Evolutionary conservation across 2,797 vertebrate genomes (phyloP).

Genomic region (Aeoliscus strigatus): DNA sequence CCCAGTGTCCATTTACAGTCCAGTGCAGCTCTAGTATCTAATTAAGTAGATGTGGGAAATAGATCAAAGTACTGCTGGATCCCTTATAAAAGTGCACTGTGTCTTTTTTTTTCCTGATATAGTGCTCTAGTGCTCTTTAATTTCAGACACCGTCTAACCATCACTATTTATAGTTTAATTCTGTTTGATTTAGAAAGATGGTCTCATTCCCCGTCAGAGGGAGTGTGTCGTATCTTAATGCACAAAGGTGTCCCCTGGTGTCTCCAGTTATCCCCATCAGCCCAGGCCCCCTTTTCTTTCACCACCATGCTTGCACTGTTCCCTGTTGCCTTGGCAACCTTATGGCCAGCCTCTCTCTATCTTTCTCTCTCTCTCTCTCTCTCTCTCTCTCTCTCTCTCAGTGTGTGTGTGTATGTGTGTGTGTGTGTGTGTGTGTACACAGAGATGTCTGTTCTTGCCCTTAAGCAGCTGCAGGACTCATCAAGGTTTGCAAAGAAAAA

Average conservation of each 20-base stretch:
- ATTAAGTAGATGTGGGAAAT: constrained; percentile 20
- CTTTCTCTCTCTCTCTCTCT: constrained; percentile 11
- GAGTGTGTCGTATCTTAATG: constrained; percentile 52
- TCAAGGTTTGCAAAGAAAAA: constrained; percentile 50
- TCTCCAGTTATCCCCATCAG: constrained; percentile 60
- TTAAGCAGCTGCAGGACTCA: constrained; percentile 61
- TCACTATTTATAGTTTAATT: constrained; percentile 43
- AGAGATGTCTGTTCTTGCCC: constrained; percentile 63
- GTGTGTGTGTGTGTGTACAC: no score
- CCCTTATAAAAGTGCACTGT: constrained; percentile 22
- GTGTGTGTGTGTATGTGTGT: no score
- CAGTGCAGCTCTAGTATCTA: constrained; percentile 11
- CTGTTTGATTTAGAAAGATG: constrained; percentile 22
- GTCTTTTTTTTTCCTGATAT: constrained; percentile 20
- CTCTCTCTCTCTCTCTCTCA: constrained; percentile 18
- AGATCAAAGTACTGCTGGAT: constrained; percentile 35
- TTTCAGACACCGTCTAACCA: constrained; percentile 37
- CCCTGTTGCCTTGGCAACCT: constrained; percentile 72
- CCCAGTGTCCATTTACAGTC: constrained; percentile 13
- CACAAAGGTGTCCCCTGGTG: constrained; percentile 65
- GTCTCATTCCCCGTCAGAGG: constrained; percentile 20
- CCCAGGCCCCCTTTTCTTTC: constrained; percentile 51
- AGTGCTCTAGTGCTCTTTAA: constrained; percentile 24
- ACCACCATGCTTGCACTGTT: constrained; percentile 63
- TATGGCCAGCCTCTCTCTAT: constrained; percentile 48